Percentiles rank a stretch among this genome's conserved stretches.
Evolutionary conservation across 2,113 vertebrate genomes (phyloP).

Genomic region (Penelope pileata): DNA sequence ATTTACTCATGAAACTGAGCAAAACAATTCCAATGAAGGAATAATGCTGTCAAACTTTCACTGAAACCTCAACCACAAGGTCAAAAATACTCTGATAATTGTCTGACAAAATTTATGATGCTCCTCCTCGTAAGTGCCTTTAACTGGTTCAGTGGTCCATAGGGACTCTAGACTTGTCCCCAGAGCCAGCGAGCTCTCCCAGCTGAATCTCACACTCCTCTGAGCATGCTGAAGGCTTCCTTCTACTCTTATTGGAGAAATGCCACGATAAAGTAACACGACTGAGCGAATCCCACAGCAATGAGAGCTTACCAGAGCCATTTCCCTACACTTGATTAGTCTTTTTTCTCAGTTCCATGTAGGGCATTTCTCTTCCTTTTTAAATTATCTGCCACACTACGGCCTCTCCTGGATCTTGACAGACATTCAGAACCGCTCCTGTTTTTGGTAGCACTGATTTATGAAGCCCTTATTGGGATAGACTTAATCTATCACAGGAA

Average conservation of each 20-base stretch:
- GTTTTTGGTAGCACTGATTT: constrained; percentile 34
- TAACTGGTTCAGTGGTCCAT: not conserved
- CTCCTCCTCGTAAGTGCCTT: not conserved
- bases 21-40: not conserved
- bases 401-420: not conserved
- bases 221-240: not conserved
- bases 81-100: not conserved
- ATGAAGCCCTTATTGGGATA: constrained; percentile 38
- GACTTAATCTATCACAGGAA: constrained; percentile 55
- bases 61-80: not conserved
- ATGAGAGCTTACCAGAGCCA: not conserved
- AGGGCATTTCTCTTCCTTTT: not conserved
- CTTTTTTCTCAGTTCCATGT: constrained; percentile 1
- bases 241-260: not conserved
- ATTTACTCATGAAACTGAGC: not conserved
- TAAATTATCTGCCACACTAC: not conserved
- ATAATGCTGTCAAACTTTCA: not conserved
- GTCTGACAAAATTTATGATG: not conserved
- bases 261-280: fast-evolving
- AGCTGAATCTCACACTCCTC: not conserved
- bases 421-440: constrained; percentile 19
- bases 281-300: not conserved
- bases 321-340: not conserved
- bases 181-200: not conserved
- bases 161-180: not conserved